Base-by-base conservation (phyloP, 2,797 vertebrate genomes). In the Cyclura pinguis region DNA sequence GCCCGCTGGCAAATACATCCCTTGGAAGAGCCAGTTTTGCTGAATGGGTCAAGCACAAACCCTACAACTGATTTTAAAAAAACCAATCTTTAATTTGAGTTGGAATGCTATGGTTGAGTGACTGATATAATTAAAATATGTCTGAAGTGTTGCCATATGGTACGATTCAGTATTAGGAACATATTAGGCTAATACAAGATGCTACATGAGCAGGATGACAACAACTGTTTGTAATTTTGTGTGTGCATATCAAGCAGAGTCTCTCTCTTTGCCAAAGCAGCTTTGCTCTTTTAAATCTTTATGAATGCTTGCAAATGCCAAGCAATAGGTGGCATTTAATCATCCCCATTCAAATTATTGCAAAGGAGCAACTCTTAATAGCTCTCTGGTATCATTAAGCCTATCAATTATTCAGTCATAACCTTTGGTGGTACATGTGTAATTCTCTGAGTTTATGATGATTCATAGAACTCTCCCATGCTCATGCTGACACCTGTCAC, bases 391-490 rank as follows among this genome's bases (percentile, higher is more conserved):
- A 87, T 89, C 18, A 89, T 38, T 82, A 89, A 69, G 7, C 52
- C 82, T 62, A 80, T 92, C 7, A 88, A 69, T 82, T 84, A 89
- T 47, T 88, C 74, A 55, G 87, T 86, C 67, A 50, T 12, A 80
- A 55, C 18, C 67, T 90, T 91, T 52, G 27, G 52, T 35, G 1
- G 14, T 35, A 91, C 35, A 86, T 86, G 50, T 47, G 12, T 32
- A 88, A 77, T 82, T 89, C 55, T 85, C 88, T 59, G 5, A 22
- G 55, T 35, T 93, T 94, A 92, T 50, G 84, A 86, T 2, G 80
- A 52, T 22, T 7, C 87, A 42, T 8, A 42, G 84, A 77, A 83
- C 80, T 7, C n/a, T 89, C 47, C 0, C 7, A n/a, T 35, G 69
- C 35, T 0, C 7, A n/a, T 35, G 69, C n/a, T 29, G 87, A 47